Conservation (phyloP, 2,113 vertebrate species). For the Alouatta palliata region DNA sequence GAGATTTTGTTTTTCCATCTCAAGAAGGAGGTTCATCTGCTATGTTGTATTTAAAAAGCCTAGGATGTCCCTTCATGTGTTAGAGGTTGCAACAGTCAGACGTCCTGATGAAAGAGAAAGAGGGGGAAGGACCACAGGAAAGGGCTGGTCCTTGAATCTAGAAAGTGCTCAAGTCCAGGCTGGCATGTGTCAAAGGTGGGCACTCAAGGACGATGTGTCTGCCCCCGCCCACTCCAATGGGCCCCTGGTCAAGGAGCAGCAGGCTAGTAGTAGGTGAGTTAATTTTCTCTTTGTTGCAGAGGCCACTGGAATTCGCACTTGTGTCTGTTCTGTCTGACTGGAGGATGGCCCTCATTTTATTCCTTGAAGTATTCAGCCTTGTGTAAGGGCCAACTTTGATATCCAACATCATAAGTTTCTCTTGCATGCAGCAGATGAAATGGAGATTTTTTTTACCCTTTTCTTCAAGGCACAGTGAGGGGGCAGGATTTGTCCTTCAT, state of each 20-base stretch:
- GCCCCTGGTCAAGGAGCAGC: background rate
- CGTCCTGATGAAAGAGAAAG: background rate
- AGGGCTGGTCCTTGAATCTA: background rate
- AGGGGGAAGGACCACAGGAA: background rate
- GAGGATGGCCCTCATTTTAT: slow-evolving; percentile 20
- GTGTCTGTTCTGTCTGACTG: slow-evolving; percentile 22
- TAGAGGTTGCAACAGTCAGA: background rate
- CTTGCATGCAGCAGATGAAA: slow-evolving; percentile 57
- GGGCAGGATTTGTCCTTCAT: background rate
- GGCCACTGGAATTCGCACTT: slow-evolving; percentile 16
- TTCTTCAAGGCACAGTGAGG: slow-evolving; percentile 46
- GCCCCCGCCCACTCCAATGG: too few relatives aligned
- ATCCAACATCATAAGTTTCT: slow-evolving; percentile 53
- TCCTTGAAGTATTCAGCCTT: slow-evolving; percentile 57
- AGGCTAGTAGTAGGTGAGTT: slow-evolving; percentile 5
- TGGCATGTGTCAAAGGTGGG: background rate
- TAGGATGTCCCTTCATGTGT: background rate
- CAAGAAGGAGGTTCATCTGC: background rate
- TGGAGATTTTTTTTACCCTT: background rate
- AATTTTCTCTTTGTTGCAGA: slow-evolving; percentile 21
- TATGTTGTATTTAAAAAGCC: background rate
- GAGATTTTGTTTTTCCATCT: background rate
- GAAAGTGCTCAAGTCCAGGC: background rate
- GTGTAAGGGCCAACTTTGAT: slow-evolving; percentile 57
- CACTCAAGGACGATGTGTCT: background rate